phyloP scores from a whole-genome alignment of 2,113 vertebrate genomes.

The Chauna torquata region DNA sequence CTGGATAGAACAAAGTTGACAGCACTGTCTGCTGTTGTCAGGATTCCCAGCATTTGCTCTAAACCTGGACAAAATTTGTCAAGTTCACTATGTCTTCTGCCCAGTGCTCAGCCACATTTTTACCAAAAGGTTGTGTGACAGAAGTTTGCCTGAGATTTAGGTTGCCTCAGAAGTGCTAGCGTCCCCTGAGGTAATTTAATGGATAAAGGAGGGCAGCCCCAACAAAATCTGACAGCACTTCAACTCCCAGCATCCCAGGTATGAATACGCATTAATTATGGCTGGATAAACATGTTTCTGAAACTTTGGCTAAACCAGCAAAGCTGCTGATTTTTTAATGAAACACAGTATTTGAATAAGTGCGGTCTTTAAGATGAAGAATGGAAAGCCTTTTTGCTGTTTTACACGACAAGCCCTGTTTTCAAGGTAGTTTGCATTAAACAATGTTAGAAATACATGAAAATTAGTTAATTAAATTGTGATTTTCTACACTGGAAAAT shows the following conservation, averaged over 20 bases:
- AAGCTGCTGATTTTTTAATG: background rate
- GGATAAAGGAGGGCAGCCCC: constrained; percentile 23
- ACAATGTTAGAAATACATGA: background rate
- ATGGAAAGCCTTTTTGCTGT: background rate
- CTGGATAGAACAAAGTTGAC: background rate
- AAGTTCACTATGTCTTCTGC: background rate
- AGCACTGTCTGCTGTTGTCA: background rate
- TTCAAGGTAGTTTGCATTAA: background rate
- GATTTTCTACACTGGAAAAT: background rate
- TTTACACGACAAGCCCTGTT: background rate
- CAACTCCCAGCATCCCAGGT: background rate
- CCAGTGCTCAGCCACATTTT: background rate
- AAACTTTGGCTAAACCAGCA: background rate
- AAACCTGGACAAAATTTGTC: background rate
- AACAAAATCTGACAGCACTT: constrained; percentile 7
- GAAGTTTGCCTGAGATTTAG: constrained; percentile 1
- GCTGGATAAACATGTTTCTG: background rate
- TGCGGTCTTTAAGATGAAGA: background rate
- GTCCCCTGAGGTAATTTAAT: background rate
- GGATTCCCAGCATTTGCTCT: background rate
- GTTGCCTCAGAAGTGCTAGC: background rate
- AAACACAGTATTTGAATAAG: background rate
- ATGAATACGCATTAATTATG: background rate
- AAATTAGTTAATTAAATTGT: background rate
- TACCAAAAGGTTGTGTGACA: background rate